Evolutionary conservation across 37 sponge, comb jelly and placozoan genomes (phyloP), one percentile per base, ranked within the genome.

Genomic region (Chondrosia reniformis): DNA sequence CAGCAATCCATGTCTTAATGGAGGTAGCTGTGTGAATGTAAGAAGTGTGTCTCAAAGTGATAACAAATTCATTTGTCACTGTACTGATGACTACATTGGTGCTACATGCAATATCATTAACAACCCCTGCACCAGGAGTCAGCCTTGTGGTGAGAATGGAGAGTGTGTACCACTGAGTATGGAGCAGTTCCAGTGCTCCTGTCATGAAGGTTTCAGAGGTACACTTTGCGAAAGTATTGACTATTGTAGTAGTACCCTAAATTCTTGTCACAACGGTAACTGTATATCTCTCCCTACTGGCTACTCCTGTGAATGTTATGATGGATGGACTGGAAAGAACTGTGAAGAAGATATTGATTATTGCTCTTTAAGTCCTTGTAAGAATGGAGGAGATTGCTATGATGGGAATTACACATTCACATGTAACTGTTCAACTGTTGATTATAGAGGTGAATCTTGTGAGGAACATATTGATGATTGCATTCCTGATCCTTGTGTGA

Each of bases 311-410:
- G 40, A 9, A 21, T 79, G 79, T 66, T 12, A 21, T 3, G 43
- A 32, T 22, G 67, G 40, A 32, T 62, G 46, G 65, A 69, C 64
- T 8, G 79, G 79, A 5, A 36, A 1, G 2, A 38, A 79, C 63
- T 79, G 79, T 39, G 65, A 79, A 33, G 5, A 15, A 30, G 65
- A 79, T 81, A 54, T 81, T 5, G 56, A 81, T 67, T 55, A 73
- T 22, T 81, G 58, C 58, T 21, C 40, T 15, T 22, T 36, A 21
- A 2, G 4, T 22, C 79, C 65, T 3, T 79, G 79, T 39, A 38
- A 65, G 63, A 32, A 79, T 59, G 36, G 59, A 28, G 79, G 63
- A 10, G 21, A 22, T 3, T 77, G 78, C 78, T 27, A 15, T 10
- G 66, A 77, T 30, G 78, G 58, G 4, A 33, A 9, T 34, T 77